A percentile compares a stretch with the other conserved stretches of the same genome.
Conservation (phyloP, 2,888 invertebrate genomes). For the Caenorhabditis doughertyi region DNA sequence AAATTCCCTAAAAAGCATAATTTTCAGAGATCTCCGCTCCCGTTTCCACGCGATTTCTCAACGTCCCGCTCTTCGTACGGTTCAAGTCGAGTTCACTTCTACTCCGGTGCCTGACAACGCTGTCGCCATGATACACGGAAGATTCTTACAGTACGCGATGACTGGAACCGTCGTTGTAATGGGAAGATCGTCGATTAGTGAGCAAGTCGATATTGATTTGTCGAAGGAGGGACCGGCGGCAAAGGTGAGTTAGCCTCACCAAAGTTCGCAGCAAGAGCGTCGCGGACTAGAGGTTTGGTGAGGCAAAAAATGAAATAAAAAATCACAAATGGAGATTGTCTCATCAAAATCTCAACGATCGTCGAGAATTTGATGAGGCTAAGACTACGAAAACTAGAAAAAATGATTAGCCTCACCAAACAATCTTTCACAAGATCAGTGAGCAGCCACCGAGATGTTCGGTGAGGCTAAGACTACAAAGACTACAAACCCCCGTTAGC, state of each 20-base stretch:
- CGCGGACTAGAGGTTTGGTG: not conserved
- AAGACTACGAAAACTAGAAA: too few relatives aligned
- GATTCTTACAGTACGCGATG: slow-evolving; percentile 63
- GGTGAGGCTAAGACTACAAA: too few relatives aligned
- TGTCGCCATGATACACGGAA: slow-evolving; percentile 29
- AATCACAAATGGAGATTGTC: too few relatives aligned
- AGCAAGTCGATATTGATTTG: slow-evolving; percentile 77
- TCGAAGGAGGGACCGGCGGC: slow-evolving; percentile 74
- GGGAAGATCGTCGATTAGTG: slow-evolving; percentile 86
- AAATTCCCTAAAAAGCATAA: not conserved
- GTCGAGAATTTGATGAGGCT: too few relatives aligned
- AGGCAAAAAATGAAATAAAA: too few relatives aligned
- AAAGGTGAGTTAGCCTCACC: slow-evolving; percentile 23
- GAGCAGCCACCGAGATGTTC: too few relatives aligned
- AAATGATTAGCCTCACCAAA: too few relatives aligned
- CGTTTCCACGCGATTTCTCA: slow-evolving; percentile 22
- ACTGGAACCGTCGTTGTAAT: slow-evolving; percentile 83
- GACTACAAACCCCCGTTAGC: too few relatives aligned
- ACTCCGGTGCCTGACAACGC: slow-evolving; percentile 35
- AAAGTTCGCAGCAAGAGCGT: too few relatives aligned
- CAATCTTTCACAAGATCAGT: too few relatives aligned
- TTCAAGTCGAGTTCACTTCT: slow-evolving; percentile 23
- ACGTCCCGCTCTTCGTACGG: slow-evolving; percentile 21
- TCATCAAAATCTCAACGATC: too few relatives aligned
- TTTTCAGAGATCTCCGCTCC: slow-evolving; percentile 4